These are phyloP conservation scores for Lordiphosa mommai DNA, from an alignment of 1,140 invertebrate genomes.

Conservation along the genomic window DNA sequence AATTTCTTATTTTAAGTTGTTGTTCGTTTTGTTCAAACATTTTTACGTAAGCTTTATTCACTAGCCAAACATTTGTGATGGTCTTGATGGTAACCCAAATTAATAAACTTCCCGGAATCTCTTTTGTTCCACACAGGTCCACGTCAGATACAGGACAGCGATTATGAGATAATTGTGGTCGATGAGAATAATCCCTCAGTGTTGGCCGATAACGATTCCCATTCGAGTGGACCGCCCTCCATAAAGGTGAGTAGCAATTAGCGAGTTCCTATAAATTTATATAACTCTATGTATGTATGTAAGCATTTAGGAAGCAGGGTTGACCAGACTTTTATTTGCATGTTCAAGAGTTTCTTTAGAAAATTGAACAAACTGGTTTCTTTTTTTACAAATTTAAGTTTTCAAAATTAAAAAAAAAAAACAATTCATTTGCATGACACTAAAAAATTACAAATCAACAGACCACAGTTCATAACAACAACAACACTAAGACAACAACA, in stretches of 20 bases:
- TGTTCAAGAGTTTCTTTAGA: conserved; percentile 23
- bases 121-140: conserved; percentile 67
- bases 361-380: too few species aligned
- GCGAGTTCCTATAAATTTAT: not conserved
- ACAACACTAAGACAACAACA: conserved; percentile 49
- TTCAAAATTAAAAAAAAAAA: conserved; percentile 42
- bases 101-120: too few species aligned
- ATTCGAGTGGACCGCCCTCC: conserved; percentile 86
- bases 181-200: conserved; percentile 93
- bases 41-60: too few species aligned
- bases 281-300: not conserved
- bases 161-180: conserved; percentile 94
- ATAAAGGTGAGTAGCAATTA: conserved; percentile 86
- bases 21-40: too few species aligned
- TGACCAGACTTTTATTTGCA: conserved; percentile 51
- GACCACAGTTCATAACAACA: conserved; percentile 53
- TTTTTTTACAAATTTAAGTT: not conserved
- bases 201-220: conserved; percentile 87
- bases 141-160: conserved; percentile 85
- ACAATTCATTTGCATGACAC: conserved; percentile 14
- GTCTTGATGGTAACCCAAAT: too few species aligned
- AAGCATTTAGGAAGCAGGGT: too few species aligned
- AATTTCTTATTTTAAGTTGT: not conserved
- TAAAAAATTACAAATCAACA: conserved; percentile 49
- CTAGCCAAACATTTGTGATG: too few species aligned